These are phyloP conservation scores for Caenorhabditis wallacei DNA, from an alignment of 2,888 invertebrate species.

Conservation along the genomic window DNA sequence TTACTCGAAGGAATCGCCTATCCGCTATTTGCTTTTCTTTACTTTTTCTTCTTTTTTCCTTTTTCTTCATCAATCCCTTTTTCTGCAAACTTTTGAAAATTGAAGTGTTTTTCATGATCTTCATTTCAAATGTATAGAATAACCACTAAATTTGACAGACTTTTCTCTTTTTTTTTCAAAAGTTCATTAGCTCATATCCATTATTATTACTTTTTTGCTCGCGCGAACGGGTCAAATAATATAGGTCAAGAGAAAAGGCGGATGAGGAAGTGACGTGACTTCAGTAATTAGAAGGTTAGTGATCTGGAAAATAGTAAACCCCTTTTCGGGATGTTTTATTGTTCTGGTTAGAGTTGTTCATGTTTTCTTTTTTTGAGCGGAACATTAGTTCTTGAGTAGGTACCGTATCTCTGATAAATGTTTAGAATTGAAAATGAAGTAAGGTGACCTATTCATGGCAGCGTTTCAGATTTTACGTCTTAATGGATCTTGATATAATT, in stretches of 20 bases:
- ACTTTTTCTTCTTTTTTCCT: slow-evolving; percentile 27
- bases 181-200: slow-evolving; percentile 11
- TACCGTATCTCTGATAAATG: no score
- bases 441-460: no score
- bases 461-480: no score
- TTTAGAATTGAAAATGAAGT: no score
- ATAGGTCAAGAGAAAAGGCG: slow-evolving; percentile 7
- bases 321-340: not conserved
- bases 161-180: not conserved
- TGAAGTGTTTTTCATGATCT: not conserved
- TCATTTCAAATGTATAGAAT: slow-evolving; percentile 54
- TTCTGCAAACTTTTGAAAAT: slow-evolving; percentile 43
- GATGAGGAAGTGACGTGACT: slow-evolving; percentile 42
- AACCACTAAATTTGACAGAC: slow-evolving; percentile 22
- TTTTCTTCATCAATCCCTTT: slow-evolving; percentile 1
- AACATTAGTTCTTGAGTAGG: no score
- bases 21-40: slow-evolving; percentile 62
- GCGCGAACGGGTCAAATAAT: slow-evolving; percentile 7
- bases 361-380: not conserved
- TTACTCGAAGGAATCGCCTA: slow-evolving; percentile 18
- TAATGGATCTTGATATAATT: no score
- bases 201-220: not conserved
- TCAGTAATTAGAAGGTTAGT: slow-evolving; percentile 43
- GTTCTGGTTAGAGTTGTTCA: not conserved
- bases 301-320: slow-evolving; percentile 31